phyloP scores from a whole-genome alignment of 35 echinoderm and acorn worm species.

The Strongylocentrotus purpuratus region DNA sequence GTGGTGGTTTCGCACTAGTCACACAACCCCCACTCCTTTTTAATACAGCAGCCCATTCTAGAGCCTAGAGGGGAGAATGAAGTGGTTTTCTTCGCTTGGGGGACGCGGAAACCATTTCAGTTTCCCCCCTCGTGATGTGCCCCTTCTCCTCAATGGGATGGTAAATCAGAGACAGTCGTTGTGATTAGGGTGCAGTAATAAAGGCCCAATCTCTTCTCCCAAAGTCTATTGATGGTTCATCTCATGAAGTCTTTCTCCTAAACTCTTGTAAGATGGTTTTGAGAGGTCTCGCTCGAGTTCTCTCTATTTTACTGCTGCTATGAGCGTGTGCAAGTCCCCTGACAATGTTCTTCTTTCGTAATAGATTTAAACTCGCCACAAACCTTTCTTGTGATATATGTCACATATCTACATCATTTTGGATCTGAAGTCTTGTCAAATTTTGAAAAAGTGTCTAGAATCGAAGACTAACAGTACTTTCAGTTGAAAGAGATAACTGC shows the following conservation, averaged over 20 bases:
- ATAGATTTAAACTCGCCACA: not conserved
- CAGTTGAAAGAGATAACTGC: not conserved
- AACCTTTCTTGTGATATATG: not conserved
- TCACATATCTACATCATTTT: not conserved
- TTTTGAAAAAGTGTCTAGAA: not conserved
- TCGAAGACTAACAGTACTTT: not conserved
- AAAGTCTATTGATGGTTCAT: not conserved
- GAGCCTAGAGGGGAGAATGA: not conserved
- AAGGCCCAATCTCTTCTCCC: not conserved
- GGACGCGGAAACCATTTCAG: not conserved
- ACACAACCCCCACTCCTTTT: not conserved
- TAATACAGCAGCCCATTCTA: not conserved
- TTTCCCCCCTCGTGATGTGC: not conserved
- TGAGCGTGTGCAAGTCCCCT: not conserved
- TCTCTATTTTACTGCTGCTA: not conserved
- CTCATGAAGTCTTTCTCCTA: not conserved
- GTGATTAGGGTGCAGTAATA: constrained; percentile 17
- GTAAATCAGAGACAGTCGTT: not conserved
- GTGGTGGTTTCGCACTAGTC: not conserved
- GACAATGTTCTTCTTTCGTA: not conserved
- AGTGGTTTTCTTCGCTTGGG: not conserved
- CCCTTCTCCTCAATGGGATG: not conserved
- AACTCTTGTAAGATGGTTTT: not conserved
- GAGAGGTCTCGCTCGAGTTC: not conserved
- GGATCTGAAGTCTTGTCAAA: not conserved